These are phyloP conservation scores for Lynx canadensis DNA, from an alignment of 2,113 vertebrate genomes.

Conservation along the genomic window DNA sequence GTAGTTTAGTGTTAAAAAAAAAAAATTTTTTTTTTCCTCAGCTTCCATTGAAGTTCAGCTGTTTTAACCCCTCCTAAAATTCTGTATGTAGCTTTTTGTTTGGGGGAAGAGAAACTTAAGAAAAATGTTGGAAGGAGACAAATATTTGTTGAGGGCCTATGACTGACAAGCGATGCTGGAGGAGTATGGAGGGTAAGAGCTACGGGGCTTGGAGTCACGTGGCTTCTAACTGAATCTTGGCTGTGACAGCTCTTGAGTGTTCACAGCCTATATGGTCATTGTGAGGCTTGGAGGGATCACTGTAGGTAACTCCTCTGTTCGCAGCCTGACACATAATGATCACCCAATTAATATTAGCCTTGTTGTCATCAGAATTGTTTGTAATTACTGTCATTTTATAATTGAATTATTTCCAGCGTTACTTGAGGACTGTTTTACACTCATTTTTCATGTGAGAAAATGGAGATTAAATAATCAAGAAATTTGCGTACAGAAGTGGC, in stretches of 20 bases:
- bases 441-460: neutral
- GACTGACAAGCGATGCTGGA: neutral
- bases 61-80: slow-evolving; percentile 8
- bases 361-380: neutral
- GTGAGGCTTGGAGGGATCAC: neutral
- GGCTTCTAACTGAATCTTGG: neutral
- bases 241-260: neutral
- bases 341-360: neutral
- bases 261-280: neutral
- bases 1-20: neutral
- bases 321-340: neutral
- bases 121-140: neutral
- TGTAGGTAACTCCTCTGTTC: neutral
- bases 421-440: neutral
- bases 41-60: neutral
- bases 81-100: slow-evolving; percentile 15
- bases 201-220: neutral
- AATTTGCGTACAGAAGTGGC: neutral
- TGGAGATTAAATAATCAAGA: neutral
- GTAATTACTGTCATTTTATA: neutral
- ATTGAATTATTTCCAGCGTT: neutral
- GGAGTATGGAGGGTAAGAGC: neutral
- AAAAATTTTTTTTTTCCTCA: neutral
- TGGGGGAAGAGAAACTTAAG: slow-evolving; percentile 9
- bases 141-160: neutral